Base-by-base conservation (phyloP, 2,888 invertebrate genomes). In the Pocota personata region DNA sequence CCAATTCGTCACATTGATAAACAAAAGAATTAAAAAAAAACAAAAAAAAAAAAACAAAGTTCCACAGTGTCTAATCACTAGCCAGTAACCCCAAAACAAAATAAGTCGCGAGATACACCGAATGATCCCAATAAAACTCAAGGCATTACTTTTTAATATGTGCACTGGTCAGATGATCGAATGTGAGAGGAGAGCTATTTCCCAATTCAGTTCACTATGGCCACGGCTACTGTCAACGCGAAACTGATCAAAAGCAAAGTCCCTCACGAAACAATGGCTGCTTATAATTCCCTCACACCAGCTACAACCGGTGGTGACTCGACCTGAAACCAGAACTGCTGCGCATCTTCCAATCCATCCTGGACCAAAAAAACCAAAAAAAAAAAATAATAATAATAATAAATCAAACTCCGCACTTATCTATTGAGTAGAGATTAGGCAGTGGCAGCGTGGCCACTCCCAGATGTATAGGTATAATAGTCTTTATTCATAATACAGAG, bases 1-100 rank as follows among this genome's bases (percentile, higher is more conserved):
- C 40, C 62, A 75, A 69, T 57, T 80, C 50, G 35, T 80, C 76
- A 77, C 35, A 77, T 62, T 84, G 83, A 83, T 84, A 84, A 80
- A 66, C 48, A 50, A 71, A 69, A 67, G 14, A 48, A 72, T 73
- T 19, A 58, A 52, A 12, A 48, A 52, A 40, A 52, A 62, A 58
- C 58, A 40, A n/a, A 10, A 60, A 48, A 50, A 62, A 5, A 19
- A 48, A 14, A 14, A 8, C 5, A 43, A 35, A 3, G 4, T 37
- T 7, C 27, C 5, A 43, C 16, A 58, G 40, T n/a, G n/a, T n/a
- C 71, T 58, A 82, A 69, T 78, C 64, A 48, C 58, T 40, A 50
- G 40, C 10, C 19, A 58, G 30, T 48, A 77, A 52, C 50, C 14
- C 60, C 32, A 62, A 24, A 67, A 40, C 35, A 35, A 60, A 78